phyloP scores from a whole-genome alignment of 2,797 vertebrate species.

The Phataginus tetradactyla region DNA sequence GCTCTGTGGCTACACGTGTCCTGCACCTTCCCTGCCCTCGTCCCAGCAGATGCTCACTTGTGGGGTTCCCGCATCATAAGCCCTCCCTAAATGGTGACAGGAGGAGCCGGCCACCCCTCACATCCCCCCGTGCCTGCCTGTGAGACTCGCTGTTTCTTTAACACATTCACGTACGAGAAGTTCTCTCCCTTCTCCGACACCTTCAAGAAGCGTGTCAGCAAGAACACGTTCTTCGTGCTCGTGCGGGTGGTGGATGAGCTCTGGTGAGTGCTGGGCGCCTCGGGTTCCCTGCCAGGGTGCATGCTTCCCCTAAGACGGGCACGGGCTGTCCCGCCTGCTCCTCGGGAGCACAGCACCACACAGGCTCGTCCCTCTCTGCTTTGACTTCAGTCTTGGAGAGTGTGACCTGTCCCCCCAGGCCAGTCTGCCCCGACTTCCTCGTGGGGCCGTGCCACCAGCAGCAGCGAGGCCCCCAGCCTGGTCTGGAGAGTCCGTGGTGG shows the following conservation, averaged over 20 bases:
- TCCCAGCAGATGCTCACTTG: accelerated
- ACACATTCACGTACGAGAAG: constrained; percentile 93
- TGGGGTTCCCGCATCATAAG: accelerated
- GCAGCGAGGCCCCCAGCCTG: accelerated
- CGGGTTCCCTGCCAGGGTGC: accelerated
- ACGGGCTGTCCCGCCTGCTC: accelerated
- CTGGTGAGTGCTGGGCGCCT: constrained; percentile 90
- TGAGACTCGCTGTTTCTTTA: constrained; percentile 84
- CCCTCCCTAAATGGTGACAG: accelerated
- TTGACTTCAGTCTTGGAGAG: neutral
- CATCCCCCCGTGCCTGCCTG: accelerated
- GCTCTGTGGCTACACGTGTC: neutral
- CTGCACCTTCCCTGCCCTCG: neutral
- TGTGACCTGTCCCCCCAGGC: too few species aligned
- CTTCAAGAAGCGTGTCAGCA: constrained; percentile 98
- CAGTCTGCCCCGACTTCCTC: neutral
- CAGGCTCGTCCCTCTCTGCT: neutral
- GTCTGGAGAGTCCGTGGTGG: neutral
- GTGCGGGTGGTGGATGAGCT: constrained; percentile 98
- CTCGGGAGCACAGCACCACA: too few species aligned
- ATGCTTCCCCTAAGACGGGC: accelerated
- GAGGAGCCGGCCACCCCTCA: too few species aligned
- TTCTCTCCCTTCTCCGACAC: constrained; percentile 98
- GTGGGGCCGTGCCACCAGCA: neutral
- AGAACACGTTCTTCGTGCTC: constrained; percentile 99